Evolutionary conservation across 2,888 invertebrate species (phyloP).

Genomic region (Darwinula stevensoni): DNA sequence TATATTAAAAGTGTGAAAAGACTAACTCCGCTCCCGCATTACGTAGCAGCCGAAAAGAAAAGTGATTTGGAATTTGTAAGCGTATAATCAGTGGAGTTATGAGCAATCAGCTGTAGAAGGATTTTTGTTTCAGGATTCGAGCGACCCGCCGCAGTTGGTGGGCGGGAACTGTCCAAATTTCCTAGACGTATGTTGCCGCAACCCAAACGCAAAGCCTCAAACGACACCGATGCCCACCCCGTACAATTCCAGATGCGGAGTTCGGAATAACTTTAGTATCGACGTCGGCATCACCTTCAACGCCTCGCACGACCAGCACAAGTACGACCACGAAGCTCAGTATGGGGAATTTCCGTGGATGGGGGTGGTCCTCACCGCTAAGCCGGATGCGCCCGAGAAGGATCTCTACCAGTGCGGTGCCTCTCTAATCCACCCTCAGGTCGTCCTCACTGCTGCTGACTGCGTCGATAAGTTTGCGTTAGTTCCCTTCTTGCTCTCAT

Average conservation of each 20-base stretch:
- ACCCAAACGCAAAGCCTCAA: constrained; percentile 9
- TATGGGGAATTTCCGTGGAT: constrained; percentile 63
- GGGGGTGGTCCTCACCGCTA: constrained; percentile 28
- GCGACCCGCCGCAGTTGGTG: background rate
- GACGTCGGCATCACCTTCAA: constrained; percentile 30
- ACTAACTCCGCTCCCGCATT: no score
- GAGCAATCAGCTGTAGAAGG: no score
- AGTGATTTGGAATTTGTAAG: no score
- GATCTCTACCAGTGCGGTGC: constrained; percentile 15
- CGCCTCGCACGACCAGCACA: background rate
- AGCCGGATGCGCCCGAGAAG: constrained; percentile 7
- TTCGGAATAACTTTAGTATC: constrained; percentile 36
- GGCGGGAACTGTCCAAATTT: constrained; percentile 28
- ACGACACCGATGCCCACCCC: constrained; percentile 5
- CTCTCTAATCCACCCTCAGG: constrained; percentile 12
- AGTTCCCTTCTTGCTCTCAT: no score
- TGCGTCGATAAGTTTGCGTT: constrained; percentile 9
- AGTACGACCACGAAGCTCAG: constrained; percentile 19
- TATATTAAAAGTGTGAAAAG: no score
- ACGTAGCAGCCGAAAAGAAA: no score
- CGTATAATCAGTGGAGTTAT: no score
- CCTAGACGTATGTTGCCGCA: constrained; percentile 40
- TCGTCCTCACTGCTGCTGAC: constrained; percentile 13
- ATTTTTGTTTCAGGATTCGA: no score
- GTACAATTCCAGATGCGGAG: constrained; percentile 25